These are phyloP conservation scores for Chelonoidis abingdonii DNA, from an alignment of 2,113 vertebrate genomes.

Conservation along the genomic window DNA sequence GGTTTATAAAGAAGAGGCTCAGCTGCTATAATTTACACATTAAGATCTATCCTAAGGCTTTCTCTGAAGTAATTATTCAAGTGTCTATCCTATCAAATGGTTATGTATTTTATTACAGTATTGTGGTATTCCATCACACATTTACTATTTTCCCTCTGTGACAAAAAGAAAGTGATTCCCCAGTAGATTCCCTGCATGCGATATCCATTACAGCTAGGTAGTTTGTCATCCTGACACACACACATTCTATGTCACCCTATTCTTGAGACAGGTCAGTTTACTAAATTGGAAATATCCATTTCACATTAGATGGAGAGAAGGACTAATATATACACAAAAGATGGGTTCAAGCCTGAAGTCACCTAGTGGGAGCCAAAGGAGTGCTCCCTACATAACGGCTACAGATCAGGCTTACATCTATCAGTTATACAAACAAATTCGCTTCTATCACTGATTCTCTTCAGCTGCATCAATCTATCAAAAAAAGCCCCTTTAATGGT, in stretches of 20 bases:
- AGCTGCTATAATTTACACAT: background rate
- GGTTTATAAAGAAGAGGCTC: background rate
- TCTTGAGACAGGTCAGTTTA: background rate
- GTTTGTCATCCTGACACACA: conserved; percentile 1
- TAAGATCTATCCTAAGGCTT: background rate
- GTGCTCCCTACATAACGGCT: background rate
- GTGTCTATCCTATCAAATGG: background rate
- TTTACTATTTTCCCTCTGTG: background rate
- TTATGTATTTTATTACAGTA: background rate
- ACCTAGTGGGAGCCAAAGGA: background rate
- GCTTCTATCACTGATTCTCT: background rate
- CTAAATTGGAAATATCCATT: background rate
- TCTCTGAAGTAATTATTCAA: background rate
- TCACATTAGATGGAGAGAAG: background rate
- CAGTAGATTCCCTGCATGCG: background rate
- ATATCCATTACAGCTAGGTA: background rate
- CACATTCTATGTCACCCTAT: background rate
- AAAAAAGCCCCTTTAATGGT: background rate
- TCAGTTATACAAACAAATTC: background rate
- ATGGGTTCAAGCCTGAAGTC: background rate
- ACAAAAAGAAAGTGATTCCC: background rate
- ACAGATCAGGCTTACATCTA: background rate
- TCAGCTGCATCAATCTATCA: background rate
- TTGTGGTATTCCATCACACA: background rate
- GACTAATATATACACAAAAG: background rate